These are phyloP conservation scores for Balanococcus diminutus DNA, from an alignment of 2,888 invertebrate genomes.

Conservation along the genomic window DNA sequence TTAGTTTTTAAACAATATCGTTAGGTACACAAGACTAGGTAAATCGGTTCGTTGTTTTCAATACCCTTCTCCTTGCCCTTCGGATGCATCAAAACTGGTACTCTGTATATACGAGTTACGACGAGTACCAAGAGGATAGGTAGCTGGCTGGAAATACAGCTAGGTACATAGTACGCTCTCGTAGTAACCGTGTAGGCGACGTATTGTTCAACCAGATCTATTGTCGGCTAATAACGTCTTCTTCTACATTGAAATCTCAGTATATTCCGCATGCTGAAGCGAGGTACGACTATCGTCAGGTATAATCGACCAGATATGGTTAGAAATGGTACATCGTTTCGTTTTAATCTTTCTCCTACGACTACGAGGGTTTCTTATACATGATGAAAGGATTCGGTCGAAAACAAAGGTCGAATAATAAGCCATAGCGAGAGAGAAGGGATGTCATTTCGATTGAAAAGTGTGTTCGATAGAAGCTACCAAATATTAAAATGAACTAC, in stretches of 20 bases:
- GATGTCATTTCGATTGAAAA: background rate
- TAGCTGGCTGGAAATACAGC: too few relatives aligned
- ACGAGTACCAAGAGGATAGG: too few relatives aligned
- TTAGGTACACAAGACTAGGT: conserved; percentile 2
- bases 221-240: conserved; percentile 4
- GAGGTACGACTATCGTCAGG: too few relatives aligned
- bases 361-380: too few relatives aligned
- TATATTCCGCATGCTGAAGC: background rate
- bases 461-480: too few relatives aligned
- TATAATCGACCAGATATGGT: too few relatives aligned
- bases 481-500: too few relatives aligned
- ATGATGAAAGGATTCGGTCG: too few relatives aligned
- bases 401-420: too few relatives aligned
- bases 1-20: background rate
- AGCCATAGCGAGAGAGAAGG: too few relatives aligned
- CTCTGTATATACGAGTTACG: too few relatives aligned
- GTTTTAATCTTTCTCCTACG: background rate
- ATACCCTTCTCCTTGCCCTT: background rate
- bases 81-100: background rate
- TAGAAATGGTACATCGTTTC: background rate
- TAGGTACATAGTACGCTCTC: background rate
- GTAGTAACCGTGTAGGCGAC: background rate
- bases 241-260: background rate
- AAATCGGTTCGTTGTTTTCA: background rate
- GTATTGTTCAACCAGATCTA: conserved; percentile 11